Conservation (phyloP, 2,113 vertebrate species). For the Loxodonta africana region DNA sequence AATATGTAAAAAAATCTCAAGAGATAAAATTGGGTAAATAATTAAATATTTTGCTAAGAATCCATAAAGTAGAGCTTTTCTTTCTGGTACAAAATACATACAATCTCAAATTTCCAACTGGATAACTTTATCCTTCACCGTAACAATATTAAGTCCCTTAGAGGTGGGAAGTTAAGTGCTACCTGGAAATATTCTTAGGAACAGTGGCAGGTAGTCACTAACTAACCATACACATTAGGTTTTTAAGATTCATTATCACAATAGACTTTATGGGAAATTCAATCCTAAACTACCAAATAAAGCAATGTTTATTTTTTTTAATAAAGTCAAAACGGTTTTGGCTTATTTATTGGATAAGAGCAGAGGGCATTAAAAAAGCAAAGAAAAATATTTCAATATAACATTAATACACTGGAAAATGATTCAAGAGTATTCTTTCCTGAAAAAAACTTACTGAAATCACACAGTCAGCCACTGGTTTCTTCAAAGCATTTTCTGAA, state of each 20-base stretch:
- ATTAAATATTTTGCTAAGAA: constrained; percentile 54
- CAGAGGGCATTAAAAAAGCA: background rate
- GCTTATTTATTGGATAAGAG: background rate
- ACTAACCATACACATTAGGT: background rate
- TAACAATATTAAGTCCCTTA: background rate
- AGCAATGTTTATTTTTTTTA: background rate
- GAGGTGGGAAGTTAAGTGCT: background rate
- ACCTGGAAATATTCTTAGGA: constrained; percentile 7
- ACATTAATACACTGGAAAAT: background rate
- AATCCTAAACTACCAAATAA: constrained; percentile 32
- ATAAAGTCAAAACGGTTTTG: constrained; percentile 15
- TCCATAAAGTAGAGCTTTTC: background rate
- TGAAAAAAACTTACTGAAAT: constrained; percentile 93
- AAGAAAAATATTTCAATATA: constrained; percentile 42
- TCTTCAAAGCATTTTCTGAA: constrained; percentile 96
- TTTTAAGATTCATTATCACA: constrained; percentile 51
- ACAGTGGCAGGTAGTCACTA: background rate
- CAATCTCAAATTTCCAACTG: constrained; percentile 24
- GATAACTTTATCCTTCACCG: background rate
- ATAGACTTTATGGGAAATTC: background rate
- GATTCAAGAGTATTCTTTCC: background rate
- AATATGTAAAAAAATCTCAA: constrained; percentile 44
- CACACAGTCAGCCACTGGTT: constrained; percentile 97
- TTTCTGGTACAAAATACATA: constrained; percentile 6
- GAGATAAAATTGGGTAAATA: constrained; percentile 7